Conservation (phyloP, 2,888 invertebrate genomes). For the Meiosimyza decipiens region DNA sequence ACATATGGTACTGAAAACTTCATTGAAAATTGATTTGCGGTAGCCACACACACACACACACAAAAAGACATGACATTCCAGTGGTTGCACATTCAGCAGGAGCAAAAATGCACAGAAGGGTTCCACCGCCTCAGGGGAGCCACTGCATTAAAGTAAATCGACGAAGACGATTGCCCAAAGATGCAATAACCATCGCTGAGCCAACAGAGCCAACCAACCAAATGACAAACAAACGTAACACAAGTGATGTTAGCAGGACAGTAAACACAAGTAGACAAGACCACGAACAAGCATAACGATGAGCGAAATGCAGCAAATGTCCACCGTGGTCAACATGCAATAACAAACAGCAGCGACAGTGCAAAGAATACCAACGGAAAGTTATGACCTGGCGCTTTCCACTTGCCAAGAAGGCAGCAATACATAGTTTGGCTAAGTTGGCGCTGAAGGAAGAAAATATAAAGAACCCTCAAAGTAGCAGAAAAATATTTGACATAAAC, state of each 20-base stretch:
- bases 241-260: constrained; percentile 50
- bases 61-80: constrained; percentile 23
- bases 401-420: not conserved
- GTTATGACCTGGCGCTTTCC: constrained; percentile 29
- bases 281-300: constrained; percentile 39
- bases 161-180: not conserved
- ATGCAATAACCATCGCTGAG: constrained; percentile 1
- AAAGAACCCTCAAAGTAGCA: constrained; percentile 11
- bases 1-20: constrained; percentile 12
- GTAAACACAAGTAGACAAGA: constrained; percentile 47
- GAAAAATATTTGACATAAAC: constrained; percentile 23
- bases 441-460: not conserved
- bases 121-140: constrained; percentile 33
- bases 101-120: constrained; percentile 21
- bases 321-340: constrained; percentile 8
- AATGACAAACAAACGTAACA: constrained; percentile 15
- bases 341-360: not conserved
- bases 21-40: constrained; percentile 56
- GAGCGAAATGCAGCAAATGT: constrained; percentile 33
- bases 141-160: constrained; percentile 6
- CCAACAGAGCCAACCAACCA: constrained; percentile 13
- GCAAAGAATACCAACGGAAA: not conserved
- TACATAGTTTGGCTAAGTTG: not conserved
- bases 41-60: constrained; percentile 46
- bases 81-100: constrained; percentile 5